These are phyloP conservation scores for Ptychochromis oligacanthus DNA, from an alignment of 2,113 vertebrate species.

Conservation along the genomic window DNA sequence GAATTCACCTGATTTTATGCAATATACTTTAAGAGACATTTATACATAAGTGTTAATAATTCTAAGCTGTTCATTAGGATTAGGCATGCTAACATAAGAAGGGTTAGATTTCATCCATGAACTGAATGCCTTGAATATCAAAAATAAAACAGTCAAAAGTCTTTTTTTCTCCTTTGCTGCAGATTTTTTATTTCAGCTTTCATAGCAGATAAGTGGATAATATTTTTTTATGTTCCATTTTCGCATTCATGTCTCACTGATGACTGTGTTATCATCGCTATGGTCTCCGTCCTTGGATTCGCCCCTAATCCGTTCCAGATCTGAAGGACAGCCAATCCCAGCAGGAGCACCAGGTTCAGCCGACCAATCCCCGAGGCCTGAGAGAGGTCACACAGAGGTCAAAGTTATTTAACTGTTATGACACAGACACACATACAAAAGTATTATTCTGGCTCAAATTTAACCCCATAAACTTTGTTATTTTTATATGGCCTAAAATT, in stretches of 20 bases:
- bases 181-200: background rate
- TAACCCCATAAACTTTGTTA: background rate
- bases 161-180: background rate
- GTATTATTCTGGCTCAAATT: background rate
- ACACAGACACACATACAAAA: background rate
- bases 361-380: slow-evolving; percentile 18
- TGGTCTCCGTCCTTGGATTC: background rate
- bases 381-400: background rate
- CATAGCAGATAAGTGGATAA: background rate
- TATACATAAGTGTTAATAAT: background rate
- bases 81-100: background rate
- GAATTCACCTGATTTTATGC: rapidly evolving
- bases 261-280: rapidly evolving
- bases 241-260: background rate
- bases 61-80: background rate
- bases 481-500: rapidly evolving
- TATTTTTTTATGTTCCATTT: background rate
- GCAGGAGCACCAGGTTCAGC: background rate
- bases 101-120: too few species aligned
- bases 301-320: background rate
- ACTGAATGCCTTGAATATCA: too few species aligned
- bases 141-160: background rate
- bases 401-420: background rate
- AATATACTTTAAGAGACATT: background rate
- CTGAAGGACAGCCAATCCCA: background rate